Evolutionary conservation across 1,140 invertebrate genomes (phyloP), one percentile per base, ranked within the genome.

Genomic region (Drosophila auraria): DNA sequence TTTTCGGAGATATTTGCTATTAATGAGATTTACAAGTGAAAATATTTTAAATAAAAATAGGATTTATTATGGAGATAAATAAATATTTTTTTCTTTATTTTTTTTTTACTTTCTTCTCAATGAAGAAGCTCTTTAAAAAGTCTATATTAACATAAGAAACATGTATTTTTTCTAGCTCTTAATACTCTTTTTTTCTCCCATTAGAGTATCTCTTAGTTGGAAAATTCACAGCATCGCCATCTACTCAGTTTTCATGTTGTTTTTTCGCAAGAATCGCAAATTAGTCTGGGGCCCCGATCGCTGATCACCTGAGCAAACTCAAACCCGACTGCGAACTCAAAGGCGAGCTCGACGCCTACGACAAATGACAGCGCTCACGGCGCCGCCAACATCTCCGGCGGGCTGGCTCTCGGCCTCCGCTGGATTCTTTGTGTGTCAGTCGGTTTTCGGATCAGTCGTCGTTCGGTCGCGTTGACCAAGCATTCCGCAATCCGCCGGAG

Each of bases 241-340:
- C 25, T 14, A 57, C 17, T 23, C 14, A 65, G 33, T 40, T 69
- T 25, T 69, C 64, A 23, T 40, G 68, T 36, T 51, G 57, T 73
- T 84, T 89, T 89, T 89, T 78, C 86, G 71, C 82, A 90, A 90
- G 84, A 90, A 90, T 86, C 83, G 86, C 86, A 90, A 90, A 90
- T 90, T 90, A 86, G 82, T 90, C 75, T 54, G 87, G 87, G 56
- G 75, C 61, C 65, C 23, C 51, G 57, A 56, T 40, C 33, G 60
- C 50, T 76, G 69, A 72, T 80, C 78, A 80, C 77, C 78, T 80
- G 77, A 80, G 50, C 77, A 66, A 68, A 80, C 76, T 78, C 49
- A 47, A 69, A 66, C 59, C 60, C 65, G 59, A 72, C 77, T 69
- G 64, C 76, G 59, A 78, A 83, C 54, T 56, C 54, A 56, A 40